Base-by-base conservation (phyloP, 1,140 invertebrate species). In the Trichogramma pretiosum region DNA sequence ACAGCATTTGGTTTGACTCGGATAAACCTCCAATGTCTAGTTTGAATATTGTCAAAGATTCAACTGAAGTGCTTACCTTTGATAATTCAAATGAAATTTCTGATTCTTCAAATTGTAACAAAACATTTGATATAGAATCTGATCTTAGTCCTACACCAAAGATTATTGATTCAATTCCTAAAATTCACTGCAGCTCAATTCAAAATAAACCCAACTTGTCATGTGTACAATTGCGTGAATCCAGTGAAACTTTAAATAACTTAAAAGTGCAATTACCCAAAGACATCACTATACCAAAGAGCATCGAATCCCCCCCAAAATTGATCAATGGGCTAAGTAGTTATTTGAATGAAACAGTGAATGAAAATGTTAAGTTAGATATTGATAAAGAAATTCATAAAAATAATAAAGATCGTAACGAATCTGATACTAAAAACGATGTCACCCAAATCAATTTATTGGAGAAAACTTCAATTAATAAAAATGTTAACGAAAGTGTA, bases 401-500 rank as follows among this genome's bases (percentile, higher is more conserved):
- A 34, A 7, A 30, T 13, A 30, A 30, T 13, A 8, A 30, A 8
- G 26, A 30, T 13, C 7, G 13, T 30, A 30, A 30, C 26, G 26
- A 30, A 30, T 7, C 7, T 30, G 26, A 30, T 9, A 7, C 26
- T 13, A 30, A 30, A 13, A 7, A 13, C 26, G 26, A 8, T 9
- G 13, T 13, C 24, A 8, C 28, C 18, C 56, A 57, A 19, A 57
- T 39, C 32, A 36, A 46, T 13, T 47, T 57, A 4, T 43, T 64
- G 14, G 59, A 60, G 1, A 48, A 45, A 19, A 63, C 64, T 16
- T 56, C 53, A 17, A 54, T 54, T 11, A 65, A 65, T 46, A 52
- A 64, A 46, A 55, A 44, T 22, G 19, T 33, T 7, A 53, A 54
- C 0, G 18, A 48, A 32, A 50, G 57, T 36, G 50, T 58, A 0